Base-by-base conservation (phyloP, 1,140 invertebrate species). In the Pachyrhynchus sulphureomaculatus region DNA sequence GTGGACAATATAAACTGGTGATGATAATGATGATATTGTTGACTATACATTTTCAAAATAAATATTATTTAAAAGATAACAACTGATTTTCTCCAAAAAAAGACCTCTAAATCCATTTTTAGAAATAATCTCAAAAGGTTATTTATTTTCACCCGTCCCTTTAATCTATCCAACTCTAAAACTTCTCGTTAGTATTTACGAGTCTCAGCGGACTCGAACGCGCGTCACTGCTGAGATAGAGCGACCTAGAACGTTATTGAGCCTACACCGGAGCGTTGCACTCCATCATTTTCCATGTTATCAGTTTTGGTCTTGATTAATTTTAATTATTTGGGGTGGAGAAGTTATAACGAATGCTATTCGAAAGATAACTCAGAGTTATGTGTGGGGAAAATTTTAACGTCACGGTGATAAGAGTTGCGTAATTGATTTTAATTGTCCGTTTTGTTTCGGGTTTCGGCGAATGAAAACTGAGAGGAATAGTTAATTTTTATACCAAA, bases 151-250 rank as follows among this genome's bases (percentile, higher is more conserved):
- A 36, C 24, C 34, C 15, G 13, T 32, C 23, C 12, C 26, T 41
- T 45, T 56, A 56, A 56, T 56, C 54, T 45, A 20, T 33, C 23
- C 42, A 20, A 45, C 21, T 58, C 60, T 37, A 54, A 65, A 65
- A 59, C 34, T 58, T 47, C 61, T 53, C 41, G 48, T 52, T 45
- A 39, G 62, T 67, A 64, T 67, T 67, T 67, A 67, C 61, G 57
- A 48, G 34, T 61, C 65, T 55, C 65, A 13, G 52, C 53, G 60
- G 49, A 67, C 45, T 41, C 47, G 20, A 37, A 39, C 56, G 24
- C 24, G 24, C 24, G 15, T 32, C 24, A 34, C 55, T 47, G 20
- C 15, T 2, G 33, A 42, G 56, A 52, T 60, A 60, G 62, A 60
- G 62, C 48, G 24, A 36, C 36, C 20, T 55, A 55, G 21, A 41